phyloP scores from a whole-genome alignment of 2,888 invertebrate species.

The Caenorhabditis afra region DNA sequence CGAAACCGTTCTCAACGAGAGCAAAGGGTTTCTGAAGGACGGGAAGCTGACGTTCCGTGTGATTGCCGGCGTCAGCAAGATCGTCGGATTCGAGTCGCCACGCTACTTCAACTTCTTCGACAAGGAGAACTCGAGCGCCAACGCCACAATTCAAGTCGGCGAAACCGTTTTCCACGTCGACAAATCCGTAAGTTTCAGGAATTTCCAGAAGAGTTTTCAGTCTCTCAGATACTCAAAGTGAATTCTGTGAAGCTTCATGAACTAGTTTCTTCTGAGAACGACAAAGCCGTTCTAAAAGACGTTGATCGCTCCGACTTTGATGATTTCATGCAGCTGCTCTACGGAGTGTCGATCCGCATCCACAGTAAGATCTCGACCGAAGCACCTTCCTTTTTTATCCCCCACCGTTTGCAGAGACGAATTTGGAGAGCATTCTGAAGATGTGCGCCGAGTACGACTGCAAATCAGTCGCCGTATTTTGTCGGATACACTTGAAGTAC shows the following conservation, averaged over 20 bases:
- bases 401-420: constrained; percentile 5
- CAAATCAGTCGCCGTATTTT: constrained; percentile 8
- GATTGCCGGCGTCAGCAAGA: constrained; percentile 24
- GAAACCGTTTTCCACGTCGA: constrained; percentile 14
- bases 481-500: constrained; percentile 16
- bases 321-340: constrained; percentile 31
- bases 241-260: constrained; percentile 9
- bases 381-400: not conserved
- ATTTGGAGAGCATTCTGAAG: constrained; percentile 18
- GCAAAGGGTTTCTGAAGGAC: constrained; percentile 13
- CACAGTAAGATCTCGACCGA: constrained; percentile 1
- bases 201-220: not conserved
- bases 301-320: constrained; percentile 23
- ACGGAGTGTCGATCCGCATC: constrained; percentile 38
- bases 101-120: constrained; percentile 29
- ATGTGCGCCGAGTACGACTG: constrained; percentile 3
- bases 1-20: constrained; percentile 15
- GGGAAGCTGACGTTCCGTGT: constrained; percentile 23
- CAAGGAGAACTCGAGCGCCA: constrained; percentile 9
- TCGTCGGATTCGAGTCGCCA: constrained; percentile 32
- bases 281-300: constrained; percentile 1
- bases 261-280: not conserved
- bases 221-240: constrained; percentile 23
- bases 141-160: constrained; percentile 4
- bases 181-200: constrained; percentile 17